Conservation (phyloP, 2,113 vertebrate genomes). For the Cyprichromis sp. region DNA sequence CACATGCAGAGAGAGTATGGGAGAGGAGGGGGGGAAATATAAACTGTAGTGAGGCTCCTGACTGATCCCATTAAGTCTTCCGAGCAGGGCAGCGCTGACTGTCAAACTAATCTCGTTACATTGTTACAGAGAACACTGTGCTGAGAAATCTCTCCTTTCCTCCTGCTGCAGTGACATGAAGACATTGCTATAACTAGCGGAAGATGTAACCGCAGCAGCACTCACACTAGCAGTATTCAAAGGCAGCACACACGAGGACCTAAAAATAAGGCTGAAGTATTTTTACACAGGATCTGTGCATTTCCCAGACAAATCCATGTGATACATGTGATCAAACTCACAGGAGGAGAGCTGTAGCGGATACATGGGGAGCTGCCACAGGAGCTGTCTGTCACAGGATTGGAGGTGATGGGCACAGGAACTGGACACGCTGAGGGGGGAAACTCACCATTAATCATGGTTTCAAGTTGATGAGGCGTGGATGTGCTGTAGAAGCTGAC, state of each 20-base stretch:
- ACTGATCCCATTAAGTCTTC: conserved; percentile 7
- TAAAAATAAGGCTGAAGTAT: not conserved
- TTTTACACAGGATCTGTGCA: not conserved
- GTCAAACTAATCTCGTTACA: conserved; percentile 20
- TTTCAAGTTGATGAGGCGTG: not conserved
- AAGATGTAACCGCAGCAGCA: not conserved
- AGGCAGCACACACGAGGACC: not conserved
- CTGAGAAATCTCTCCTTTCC: not conserved
- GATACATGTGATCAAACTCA: conserved; percentile 68
- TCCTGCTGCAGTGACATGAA: not conserved
- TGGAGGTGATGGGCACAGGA: conserved; percentile 81
- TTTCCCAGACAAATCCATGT: not conserved
- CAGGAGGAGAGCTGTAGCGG: conserved; percentile 89
- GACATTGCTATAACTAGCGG: not conserved
- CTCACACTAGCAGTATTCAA: not conserved
- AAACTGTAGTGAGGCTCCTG: not conserved
- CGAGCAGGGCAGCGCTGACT: not conserved
- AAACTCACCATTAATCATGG: not conserved
- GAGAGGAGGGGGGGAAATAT: not conserved
- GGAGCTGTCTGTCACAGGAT: conserved; percentile 79
- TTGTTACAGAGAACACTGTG: not conserved
- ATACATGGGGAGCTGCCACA: conserved; percentile 87
- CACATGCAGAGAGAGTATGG: not conserved
- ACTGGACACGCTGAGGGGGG: conserved; percentile 83
- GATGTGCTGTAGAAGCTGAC: not conserved